A percentile compares a stretch with the other conserved stretches of the same genome.
phyloP scores from a whole-genome alignment of 2,797 vertebrate species.

The Myotis findleyi region DNA sequence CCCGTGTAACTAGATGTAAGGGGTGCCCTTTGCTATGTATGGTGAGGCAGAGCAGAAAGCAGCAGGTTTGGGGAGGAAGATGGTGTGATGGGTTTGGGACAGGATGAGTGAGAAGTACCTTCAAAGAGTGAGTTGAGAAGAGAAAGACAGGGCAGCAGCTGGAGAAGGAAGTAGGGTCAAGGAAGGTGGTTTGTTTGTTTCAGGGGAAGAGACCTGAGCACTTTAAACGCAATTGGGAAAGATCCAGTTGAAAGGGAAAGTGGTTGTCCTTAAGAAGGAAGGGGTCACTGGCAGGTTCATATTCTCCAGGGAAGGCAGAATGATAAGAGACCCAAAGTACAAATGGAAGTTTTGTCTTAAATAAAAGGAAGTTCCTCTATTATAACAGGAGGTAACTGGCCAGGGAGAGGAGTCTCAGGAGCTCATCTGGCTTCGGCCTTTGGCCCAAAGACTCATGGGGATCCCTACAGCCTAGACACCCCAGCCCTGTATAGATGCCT shows the following conservation, averaged over 20 bases:
- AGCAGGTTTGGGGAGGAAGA: neutral
- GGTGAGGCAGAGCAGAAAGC: neutral
- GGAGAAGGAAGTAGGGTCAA: neutral
- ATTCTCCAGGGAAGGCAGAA: neutral
- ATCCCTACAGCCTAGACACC: neutral
- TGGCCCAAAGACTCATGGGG: neutral
- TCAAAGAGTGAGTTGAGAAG: neutral
- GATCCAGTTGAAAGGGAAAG: neutral
- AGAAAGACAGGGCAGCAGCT: neutral
- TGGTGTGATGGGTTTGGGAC: neutral
- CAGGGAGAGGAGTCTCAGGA: neutral
- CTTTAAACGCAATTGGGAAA: slow-evolving; percentile 11
- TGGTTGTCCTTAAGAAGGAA: neutral
- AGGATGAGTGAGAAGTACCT: neutral
- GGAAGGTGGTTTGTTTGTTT: neutral
- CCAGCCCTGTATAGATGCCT: neutral
- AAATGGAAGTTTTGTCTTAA: neutral
- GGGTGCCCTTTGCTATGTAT: neutral
- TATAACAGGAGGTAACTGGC: neutral
- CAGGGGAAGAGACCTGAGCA: neutral
- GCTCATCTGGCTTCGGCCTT: neutral
- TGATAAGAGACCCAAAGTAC: neutral
- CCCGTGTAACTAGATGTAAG: neutral
- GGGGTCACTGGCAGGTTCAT: neutral
- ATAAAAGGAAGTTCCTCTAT: neutral